Percentiles rank a stretch among this genome's conserved stretches.
These are phyloP conservation scores for Garra rufa DNA, from an alignment of 2,113 vertebrate genomes.

Conservation along the genomic window DNA sequence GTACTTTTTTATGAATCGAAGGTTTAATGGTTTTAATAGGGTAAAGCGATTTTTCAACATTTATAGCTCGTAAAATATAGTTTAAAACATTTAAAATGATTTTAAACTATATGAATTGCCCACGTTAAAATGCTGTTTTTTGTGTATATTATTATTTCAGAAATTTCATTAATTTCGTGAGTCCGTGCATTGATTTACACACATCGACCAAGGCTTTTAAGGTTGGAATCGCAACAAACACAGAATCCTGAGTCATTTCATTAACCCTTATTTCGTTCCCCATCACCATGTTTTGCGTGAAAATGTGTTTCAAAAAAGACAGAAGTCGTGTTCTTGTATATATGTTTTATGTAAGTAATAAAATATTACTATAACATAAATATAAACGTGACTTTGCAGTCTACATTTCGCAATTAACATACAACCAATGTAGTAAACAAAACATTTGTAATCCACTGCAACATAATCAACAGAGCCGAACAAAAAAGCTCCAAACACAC, in stretches of 20 bases:
- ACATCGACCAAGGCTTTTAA: neutral
- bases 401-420: conserved; percentile 94
- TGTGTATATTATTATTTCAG: neutral
- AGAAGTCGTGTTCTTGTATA: conserved; percentile 93
- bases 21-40: neutral
- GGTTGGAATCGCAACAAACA: neutral
- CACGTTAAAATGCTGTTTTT: neutral
- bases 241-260: neutral
- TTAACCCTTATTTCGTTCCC: conserved; percentile 13
- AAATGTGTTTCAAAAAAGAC: conserved; percentile 81
- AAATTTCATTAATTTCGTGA: neutral
- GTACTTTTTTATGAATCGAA: neutral
- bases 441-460: conserved; percentile 85
- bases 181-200: neutral
- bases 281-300: conserved; percentile 46
- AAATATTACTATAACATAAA: conserved; percentile 99
- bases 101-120: neutral
- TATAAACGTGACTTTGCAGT: conserved; percentile 98
- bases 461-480: conserved; percentile 87
- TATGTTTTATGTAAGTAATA: conserved; percentile 99
- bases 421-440: conserved; percentile 90
- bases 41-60: neutral
- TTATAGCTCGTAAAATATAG: neutral
- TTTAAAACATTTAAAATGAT: neutral
- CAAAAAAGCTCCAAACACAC: conserved; percentile 87